Evolutionary conservation across 2,888 invertebrate species (phyloP).

Genomic region (Schizaphis graminum): DNA sequence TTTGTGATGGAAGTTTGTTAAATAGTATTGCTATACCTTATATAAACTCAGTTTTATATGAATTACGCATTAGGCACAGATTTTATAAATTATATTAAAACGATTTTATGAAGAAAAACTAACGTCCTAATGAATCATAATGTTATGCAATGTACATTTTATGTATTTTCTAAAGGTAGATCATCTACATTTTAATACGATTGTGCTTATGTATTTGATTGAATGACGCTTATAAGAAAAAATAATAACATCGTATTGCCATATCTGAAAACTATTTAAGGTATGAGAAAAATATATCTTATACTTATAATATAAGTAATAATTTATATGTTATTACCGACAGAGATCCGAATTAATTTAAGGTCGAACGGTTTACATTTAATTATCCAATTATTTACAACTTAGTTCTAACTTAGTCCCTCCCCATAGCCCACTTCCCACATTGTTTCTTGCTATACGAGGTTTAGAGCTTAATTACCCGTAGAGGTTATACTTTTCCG

Average conservation of each 20-base stretch:
- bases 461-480: neutral
- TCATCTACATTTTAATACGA: neutral
- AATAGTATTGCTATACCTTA: too few relatives aligned
- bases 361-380: neutral
- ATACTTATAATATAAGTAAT: neutral
- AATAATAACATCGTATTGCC: neutral
- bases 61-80: too few relatives aligned
- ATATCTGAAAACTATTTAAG: neutral
- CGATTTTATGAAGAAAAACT: too few relatives aligned
- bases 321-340: neutral
- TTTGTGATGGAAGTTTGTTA: too few relatives aligned
- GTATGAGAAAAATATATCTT: neutral
- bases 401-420: neutral
- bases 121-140: neutral
- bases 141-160: neutral
- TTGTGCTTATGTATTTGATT: neutral
- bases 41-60: too few relatives aligned
- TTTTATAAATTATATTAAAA: too few relatives aligned
- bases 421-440: neutral
- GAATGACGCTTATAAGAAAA: neutral
- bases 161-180: neutral
- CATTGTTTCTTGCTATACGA: neutral
- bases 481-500: neutral
- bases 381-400: neutral
- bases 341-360: neutral